Conservation (phyloP, 2,113 vertebrate species). For the Microtus richardsoni region DNA sequence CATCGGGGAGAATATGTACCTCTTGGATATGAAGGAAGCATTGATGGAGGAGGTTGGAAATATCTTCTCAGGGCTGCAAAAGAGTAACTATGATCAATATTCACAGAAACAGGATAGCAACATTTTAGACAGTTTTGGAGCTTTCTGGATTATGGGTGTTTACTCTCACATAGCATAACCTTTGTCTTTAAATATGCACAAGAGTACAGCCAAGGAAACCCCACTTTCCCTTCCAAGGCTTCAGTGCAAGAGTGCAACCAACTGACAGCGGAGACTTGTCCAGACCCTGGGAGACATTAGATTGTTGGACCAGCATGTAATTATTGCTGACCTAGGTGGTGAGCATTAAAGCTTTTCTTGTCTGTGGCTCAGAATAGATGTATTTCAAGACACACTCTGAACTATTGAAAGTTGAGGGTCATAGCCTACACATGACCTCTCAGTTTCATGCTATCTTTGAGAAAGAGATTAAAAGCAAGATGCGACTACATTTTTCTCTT, state of each 20-base stretch:
- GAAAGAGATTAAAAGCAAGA: background rate
- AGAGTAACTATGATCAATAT: background rate
- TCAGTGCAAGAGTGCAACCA: background rate
- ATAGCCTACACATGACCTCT: background rate
- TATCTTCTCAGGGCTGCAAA: background rate
- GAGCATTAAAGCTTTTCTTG: background rate
- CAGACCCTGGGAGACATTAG: background rate
- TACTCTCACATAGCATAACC: background rate
- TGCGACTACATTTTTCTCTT: slow-evolving; percentile 43
- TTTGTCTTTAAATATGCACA: background rate
- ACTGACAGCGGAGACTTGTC: background rate
- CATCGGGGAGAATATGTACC: background rate
- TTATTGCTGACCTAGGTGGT: background rate
- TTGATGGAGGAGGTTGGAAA: background rate
- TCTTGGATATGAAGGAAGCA: background rate
- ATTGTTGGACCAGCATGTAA: background rate
- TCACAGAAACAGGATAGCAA: background rate
- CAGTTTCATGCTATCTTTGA: background rate
- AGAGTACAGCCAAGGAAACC: background rate
- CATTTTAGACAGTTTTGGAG: background rate
- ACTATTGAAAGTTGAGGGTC: background rate
- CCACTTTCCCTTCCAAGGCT: background rate
- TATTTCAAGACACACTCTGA: background rate
- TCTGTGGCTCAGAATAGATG: background rate
- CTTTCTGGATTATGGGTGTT: background rate